Evolutionary conservation across 2,888 invertebrate species (phyloP).

Genomic region (Apeira syringaria): DNA sequence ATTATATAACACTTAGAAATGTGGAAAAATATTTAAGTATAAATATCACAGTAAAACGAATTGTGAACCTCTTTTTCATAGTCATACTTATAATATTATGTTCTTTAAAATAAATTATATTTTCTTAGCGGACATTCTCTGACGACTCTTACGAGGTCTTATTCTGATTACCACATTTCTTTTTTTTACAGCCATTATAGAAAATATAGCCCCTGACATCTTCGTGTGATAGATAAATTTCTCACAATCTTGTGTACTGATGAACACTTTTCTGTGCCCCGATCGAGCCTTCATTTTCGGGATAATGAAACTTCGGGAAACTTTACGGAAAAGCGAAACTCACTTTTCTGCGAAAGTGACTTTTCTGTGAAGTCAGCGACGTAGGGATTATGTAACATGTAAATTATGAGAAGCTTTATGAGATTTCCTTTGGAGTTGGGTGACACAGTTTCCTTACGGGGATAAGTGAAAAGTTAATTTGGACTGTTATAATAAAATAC

Average conservation of each 20-base stretch:
- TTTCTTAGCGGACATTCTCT: too few relatives aligned
- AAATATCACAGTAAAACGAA: too few relatives aligned
- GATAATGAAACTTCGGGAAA: slow-evolving; percentile 37
- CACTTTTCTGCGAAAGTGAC: slow-evolving; percentile 31
- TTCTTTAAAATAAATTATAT: too few relatives aligned
- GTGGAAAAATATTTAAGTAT: too few relatives aligned
- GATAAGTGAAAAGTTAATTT: slow-evolving; percentile 24
- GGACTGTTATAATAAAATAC: slow-evolving; percentile 13
- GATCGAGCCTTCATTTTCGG: slow-evolving; percentile 49
- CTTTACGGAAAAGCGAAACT: slow-evolving; percentile 31
- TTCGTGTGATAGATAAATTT: too few relatives aligned
- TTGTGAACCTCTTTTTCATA: too few relatives aligned
- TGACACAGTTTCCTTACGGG: slow-evolving; percentile 28
- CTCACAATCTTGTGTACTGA: slow-evolving; percentile 4
- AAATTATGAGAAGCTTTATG: slow-evolving; percentile 34
- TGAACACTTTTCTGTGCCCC: slow-evolving; percentile 15
- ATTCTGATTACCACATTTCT: too few relatives aligned
- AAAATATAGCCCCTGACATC: too few relatives aligned
- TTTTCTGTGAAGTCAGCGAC: slow-evolving; percentile 31
- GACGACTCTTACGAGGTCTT: too few relatives aligned
- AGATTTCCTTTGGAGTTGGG: slow-evolving; percentile 30
- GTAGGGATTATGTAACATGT: slow-evolving; percentile 35
- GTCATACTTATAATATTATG: too few relatives aligned
- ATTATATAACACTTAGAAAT: too few relatives aligned
- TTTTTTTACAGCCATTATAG: too few relatives aligned